Evolutionary conservation across 2,797 vertebrate species (phyloP).

Genomic region (Poecilia picta): DNA sequence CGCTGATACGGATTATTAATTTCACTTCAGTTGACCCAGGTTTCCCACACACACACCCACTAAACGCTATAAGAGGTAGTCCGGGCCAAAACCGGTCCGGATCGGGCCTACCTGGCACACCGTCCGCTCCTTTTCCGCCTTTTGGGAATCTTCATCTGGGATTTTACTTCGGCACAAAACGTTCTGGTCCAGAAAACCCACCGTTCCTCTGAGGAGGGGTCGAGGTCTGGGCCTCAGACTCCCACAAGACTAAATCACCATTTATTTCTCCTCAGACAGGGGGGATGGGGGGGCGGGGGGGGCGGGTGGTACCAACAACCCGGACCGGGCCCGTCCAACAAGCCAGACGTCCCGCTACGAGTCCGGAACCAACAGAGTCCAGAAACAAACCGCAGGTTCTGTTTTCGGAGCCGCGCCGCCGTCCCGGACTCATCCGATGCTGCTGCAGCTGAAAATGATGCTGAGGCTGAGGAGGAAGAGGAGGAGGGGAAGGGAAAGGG

Average conservation of each 20-base stretch:
- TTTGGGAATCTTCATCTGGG: slow-evolving; percentile 84
- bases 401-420: slow-evolving; percentile 1
- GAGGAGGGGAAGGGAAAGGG: slow-evolving; percentile 28
- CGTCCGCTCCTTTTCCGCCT: slow-evolving; percentile 81
- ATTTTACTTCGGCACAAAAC: slow-evolving; percentile 66
- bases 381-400: neutral
- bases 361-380: slow-evolving; percentile 16
- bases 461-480: slow-evolving; percentile 16
- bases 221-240: slow-evolving; percentile 53
- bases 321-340: slow-evolving; percentile 14
- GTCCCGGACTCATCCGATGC: slow-evolving; percentile 31
- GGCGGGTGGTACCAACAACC: neutral
- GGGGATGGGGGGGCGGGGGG: neutral
- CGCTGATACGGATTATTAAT: neutral
- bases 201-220: slow-evolving; percentile 56
- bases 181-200: slow-evolving; percentile 68
- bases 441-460: slow-evolving; percentile 21
- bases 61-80: neutral
- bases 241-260: slow-evolving; percentile 54
- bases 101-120: slow-evolving; percentile 79
- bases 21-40: neutral
- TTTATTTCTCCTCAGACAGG: slow-evolving; percentile 26
- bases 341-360: slow-evolving; percentile 12
- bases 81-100: slow-evolving; percentile 30
- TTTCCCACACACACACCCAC: neutral